These are phyloP conservation scores for Fundulus diaphanus DNA, from an alignment of 2,797 vertebrate species.

Conservation along the genomic window DNA sequence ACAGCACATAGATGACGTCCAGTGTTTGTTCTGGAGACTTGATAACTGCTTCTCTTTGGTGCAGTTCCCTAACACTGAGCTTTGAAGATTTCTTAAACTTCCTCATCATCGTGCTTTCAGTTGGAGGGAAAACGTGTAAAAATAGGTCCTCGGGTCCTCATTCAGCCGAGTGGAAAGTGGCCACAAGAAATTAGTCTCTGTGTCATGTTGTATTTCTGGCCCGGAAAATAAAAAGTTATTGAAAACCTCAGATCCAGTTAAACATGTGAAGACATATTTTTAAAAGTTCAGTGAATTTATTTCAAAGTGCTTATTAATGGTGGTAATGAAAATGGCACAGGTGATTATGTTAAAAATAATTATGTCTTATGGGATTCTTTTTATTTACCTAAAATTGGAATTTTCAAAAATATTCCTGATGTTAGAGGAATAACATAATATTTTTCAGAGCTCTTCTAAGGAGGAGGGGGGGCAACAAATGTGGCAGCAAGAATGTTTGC, in stretches of 20 bases:
- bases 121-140: neutral
- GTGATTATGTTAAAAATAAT: neutral
- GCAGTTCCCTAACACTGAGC: neutral
- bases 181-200: neutral
- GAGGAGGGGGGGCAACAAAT: neutral
- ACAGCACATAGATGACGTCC: neutral
- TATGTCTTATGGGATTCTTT: neutral
- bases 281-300: neutral
- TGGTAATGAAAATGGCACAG: neutral
- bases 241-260: neutral
- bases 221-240: neutral
- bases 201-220: neutral
- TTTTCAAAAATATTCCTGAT: neutral
- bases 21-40: neutral
- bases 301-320: neutral
- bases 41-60: neutral
- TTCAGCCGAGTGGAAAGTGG: neutral
- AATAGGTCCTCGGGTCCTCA: neutral
- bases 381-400: neutral
- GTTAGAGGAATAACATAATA: neutral
- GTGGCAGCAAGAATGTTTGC: neutral
- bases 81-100: neutral
- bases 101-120: neutral
- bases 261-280: neutral
- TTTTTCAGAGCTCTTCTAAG: neutral